Evolutionary conservation across 2,797 vertebrate species (phyloP), one percentile per base, ranked within the genome.

Genomic region (Propithecus deckenii): DNA sequence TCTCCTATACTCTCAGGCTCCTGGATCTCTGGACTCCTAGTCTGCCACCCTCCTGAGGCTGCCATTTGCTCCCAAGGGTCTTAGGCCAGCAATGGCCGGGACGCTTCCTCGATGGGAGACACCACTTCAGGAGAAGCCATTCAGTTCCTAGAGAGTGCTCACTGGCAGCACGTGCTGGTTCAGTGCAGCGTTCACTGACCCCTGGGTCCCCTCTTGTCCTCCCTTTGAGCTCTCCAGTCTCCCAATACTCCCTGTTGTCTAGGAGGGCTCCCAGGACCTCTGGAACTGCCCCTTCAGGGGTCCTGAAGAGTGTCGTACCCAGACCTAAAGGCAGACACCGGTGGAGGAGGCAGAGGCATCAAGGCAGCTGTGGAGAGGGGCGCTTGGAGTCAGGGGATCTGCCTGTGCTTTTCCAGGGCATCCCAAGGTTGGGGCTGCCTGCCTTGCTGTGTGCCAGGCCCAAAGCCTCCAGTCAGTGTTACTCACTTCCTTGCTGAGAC

Each of bases 381-480:
- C 4, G 2, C 28, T 67, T 23, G 30, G 74, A 43, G 55, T 59
- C 41, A 30, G 67, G 12, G 15, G 15, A 15, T 55, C 67, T 88
- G 55, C 55, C 22, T 25, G 13, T 69, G 86, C 67, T 43, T 76
- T 78, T 30, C 72, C 28, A 0, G 12, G 2, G 0, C 13, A 17
- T 59, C 74, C 48, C 32, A 55, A 57, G 75, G 43, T 23, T 6
- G 50, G 59, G 74, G 25, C n/a, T 30, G 38, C 18, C 28, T 65
- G 2, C 25, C 57, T 81, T 46, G 75, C 50, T 46, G 20, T 61
- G 61, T 38, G 11, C 5, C 0, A 12, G 46, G 3, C 57, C 69
- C 6, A 23, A 17, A 0, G 57, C 69, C 43, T 88, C 50, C 50
- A 41, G 0, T 2, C 3, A 2, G n/a, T 15, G 17, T 41, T 50